Base-by-base conservation (phyloP, 2,888 invertebrate genomes). In the Heteromurus nitidus region DNA sequence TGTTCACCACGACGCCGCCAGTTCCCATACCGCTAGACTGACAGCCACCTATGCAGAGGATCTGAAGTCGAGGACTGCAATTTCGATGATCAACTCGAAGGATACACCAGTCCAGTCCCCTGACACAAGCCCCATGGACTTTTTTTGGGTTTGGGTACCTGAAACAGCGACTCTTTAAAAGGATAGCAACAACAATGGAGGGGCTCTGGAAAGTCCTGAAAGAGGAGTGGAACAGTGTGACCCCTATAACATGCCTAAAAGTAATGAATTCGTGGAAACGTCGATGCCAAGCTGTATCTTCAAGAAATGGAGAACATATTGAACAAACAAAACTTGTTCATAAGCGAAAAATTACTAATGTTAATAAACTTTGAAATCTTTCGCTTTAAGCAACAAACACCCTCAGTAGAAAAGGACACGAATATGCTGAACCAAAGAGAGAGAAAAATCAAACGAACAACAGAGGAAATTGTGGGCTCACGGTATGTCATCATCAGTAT, bases 81-180 rank as follows among this genome's bases (percentile, higher is more conserved):
- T 81, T 26, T 62, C 67, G 3, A 64, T 77, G 22, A 81, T 77
- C 1, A 16, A 26, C 13, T 81, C 65, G 16, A 1, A 11, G 9
- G 47, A 73, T 2, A 82, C 79, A 11, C 82, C 81, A 31, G 72
- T 74, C 1, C 74, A 83, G 24, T 55, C 67, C 26, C 82, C 79
- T n/a, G 82, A 82, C 24, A n/a, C 62, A 3, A 74, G 69, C 16
- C 74, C 74, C 0, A 73, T 82, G 77, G 82, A 82, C n/a, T 22
- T 82, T 82, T 50, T 81, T 74, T 20, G 81, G 79, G 1, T 83
- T 82, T 50, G 83, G 82, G 1, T 81, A 42, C 58, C 36, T 83
- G 1, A 80, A 83, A 44, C 62, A 77, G 30, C 58, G 62, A 3
- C 69, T 83, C 16, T 69, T 65, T 24, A 7, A 42, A 7, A 7